Evolutionary conservation across 1,140 invertebrate species (phyloP), one percentile per base, ranked within the genome.

Genomic region (Sycobia sp.): DNA sequence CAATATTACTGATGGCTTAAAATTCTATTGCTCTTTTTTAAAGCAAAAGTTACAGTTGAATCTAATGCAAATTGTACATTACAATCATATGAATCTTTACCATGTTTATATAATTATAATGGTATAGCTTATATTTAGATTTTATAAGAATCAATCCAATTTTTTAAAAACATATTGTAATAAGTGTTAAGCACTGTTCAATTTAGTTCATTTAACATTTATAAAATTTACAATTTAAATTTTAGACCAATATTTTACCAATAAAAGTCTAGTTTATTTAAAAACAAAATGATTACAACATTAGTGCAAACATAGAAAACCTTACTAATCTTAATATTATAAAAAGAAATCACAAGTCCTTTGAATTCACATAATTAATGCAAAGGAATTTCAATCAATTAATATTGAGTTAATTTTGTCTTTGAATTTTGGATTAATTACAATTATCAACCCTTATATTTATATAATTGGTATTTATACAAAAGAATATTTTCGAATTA

Each of bases 211-310:
- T 44, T 55, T n/a, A 44, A 27, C 34, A 49, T 29, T 44, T 11
- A 32, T 44, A 32, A 14, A 29, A 29, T 50, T 20, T 11, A 23
- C 14, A 41, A 20, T 8, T 47, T 23, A 50, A 50, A 23, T 20
- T 22, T 50, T 50, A 43, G 32, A 50, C 34, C 57, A 50, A 49
- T 59, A 41, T 50, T 59, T 59, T 38, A 5, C 44, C 32, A 58
- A 49, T 49, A 58, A 49, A 49, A 58, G 34, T 58, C 14, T 38
- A 58, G 27, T 58, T 58, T 13, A 36, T 47, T 14, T 49, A 38
- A 25, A 57, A 46, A 57, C 41, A 57, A 47, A 38, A 34, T 57
- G 7, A n/a, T 58, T 38, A 22, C 43, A 22, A 34, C 43, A 36
- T 36, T 5, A 38, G n/a, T 58, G 20, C 22, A 36, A 58, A 32